Evolutionary conservation across 2,113 vertebrate species (phyloP).

Genomic region (Paramormyrops kingsleyae): DNA sequence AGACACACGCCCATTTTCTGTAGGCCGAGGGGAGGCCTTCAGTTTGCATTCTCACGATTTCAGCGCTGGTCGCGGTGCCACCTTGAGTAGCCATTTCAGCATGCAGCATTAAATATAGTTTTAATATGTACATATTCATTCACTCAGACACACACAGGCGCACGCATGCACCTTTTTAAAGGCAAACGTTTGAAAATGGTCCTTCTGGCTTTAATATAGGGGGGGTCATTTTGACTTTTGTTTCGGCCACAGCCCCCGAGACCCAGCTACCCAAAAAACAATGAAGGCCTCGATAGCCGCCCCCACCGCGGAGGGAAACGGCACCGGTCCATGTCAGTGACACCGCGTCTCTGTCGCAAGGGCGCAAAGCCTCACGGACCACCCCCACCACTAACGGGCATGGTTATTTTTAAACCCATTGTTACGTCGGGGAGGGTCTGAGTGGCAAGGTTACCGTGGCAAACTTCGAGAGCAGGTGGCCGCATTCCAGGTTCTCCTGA

Average conservation of each 20-base stretch:
- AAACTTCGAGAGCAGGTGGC: conserved; percentile 38
- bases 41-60: background rate
- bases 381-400: conserved; percentile 55
- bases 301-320: conserved; percentile 54
- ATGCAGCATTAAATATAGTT: background rate
- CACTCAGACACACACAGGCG: background rate
- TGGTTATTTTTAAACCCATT: conserved; percentile 71
- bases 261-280: conserved; percentile 17
- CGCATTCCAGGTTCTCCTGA: conserved; percentile 11
- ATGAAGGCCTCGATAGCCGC: conserved; percentile 44
- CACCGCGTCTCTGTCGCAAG: conserved; percentile 42
- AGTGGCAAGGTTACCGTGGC: conserved; percentile 61
- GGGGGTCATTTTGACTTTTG: background rate
- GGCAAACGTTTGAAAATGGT: background rate
- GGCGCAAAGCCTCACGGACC: conserved; percentile 50
- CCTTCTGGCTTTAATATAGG: background rate
- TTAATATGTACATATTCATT: background rate
- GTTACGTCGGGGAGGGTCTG: conserved; percentile 52
- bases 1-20: background rate
- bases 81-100: background rate
- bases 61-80: background rate
- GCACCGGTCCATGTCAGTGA: conserved; percentile 62
- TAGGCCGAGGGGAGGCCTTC: background rate
- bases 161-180: background rate
- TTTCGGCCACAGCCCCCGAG: background rate